Conservation (phyloP, 2,797 vertebrate species). For the Arnoldichthys spilopterus region DNA sequence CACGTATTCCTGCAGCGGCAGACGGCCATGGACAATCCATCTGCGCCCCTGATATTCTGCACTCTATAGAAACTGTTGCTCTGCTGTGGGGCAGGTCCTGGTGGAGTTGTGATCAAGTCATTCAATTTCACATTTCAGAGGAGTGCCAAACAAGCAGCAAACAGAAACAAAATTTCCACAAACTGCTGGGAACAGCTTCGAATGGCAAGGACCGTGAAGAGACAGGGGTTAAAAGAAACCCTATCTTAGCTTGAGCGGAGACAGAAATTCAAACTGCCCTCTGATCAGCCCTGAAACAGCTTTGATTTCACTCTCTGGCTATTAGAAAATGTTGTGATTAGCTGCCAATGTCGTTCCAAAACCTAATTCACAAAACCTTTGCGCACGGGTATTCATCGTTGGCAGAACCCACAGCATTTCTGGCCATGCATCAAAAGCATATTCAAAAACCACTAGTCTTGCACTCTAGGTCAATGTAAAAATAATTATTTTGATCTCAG, state of each 20-base stretch:
- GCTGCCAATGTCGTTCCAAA: constrained; percentile 23
- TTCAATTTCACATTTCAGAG: constrained; percentile 44
- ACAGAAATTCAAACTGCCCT: constrained; percentile 38
- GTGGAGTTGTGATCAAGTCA: constrained; percentile 30
- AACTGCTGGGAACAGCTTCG: constrained; percentile 30
- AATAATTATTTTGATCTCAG: constrained; percentile 50
- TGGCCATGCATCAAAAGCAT: constrained; percentile 37
- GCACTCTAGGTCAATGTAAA: constrained; percentile 27
- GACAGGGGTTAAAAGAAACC: constrained; percentile 41
- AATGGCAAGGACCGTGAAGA: constrained; percentile 32
- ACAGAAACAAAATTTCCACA: constrained; percentile 22
- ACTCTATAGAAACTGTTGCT: constrained; percentile 68
- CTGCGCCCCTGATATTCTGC: constrained; percentile 64
- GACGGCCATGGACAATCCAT: constrained; percentile 58
- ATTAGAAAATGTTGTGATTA: constrained; percentile 25
- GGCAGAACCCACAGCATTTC: constrained; percentile 13
- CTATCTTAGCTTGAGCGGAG: constrained; percentile 16
- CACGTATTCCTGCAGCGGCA: constrained; percentile 71
- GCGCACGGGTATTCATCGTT: constrained; percentile 3
- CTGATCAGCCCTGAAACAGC: constrained; percentile 52
- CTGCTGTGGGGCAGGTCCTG: constrained; percentile 33
- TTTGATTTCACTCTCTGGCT: constrained; percentile 28
- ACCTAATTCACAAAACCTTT: constrained; percentile 31
- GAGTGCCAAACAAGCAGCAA: constrained; percentile 29
- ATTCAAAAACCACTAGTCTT: constrained; percentile 37